A percentile compares a stretch with the other conserved stretches of the same genome.
Conservation (phyloP, 2,113 vertebrate genomes). For the Talpa occidentalis region DNA sequence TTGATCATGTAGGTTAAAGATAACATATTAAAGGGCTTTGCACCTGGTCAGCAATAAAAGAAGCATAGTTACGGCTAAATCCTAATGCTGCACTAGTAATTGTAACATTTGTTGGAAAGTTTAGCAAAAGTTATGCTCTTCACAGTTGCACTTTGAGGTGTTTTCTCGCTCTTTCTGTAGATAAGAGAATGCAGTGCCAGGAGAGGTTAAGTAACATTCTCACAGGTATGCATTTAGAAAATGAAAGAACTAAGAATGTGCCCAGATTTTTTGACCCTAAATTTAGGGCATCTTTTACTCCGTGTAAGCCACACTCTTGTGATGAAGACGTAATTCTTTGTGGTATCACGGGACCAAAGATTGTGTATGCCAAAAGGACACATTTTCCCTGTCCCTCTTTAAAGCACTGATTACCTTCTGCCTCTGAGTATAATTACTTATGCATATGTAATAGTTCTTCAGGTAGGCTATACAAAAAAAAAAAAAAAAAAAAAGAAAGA, state of each 20-base stretch:
- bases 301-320: neutral
- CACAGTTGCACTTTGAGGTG: neutral
- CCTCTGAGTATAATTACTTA: neutral
- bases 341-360: neutral
- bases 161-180: neutral
- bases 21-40: neutral
- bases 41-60: neutral
- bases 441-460: constrained; percentile 31
- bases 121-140: neutral
- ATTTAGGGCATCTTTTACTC: neutral
- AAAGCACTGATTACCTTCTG: constrained; percentile 1
- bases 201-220: neutral
- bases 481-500: too few relatives aligned
- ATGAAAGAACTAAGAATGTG: neutral
- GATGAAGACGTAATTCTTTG: constrained; percentile 32
- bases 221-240: neutral
- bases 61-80: neutral
- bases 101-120: neutral
- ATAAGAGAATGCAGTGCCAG: neutral
- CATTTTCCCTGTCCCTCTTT: neutral
- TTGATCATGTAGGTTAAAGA: neutral
- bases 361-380: neutral
- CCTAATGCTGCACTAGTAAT: neutral
- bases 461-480: neutral
- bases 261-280: neutral